These are phyloP conservation scores for Cataglyphis livida DNA, from an alignment of 2,888 invertebrate genomes.

Conservation along the genomic window DNA sequence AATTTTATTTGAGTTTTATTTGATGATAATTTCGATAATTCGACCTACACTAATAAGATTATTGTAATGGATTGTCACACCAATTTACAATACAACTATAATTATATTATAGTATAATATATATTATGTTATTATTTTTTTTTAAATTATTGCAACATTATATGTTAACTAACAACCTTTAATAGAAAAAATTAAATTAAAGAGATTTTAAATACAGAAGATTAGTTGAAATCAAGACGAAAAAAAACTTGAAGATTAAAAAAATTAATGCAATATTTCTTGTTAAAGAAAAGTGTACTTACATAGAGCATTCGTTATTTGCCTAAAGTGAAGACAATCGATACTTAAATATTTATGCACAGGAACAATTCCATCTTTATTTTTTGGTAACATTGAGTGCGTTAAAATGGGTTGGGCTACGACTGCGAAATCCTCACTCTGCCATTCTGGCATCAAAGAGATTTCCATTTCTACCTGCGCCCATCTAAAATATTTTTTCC, in stretches of 20 bases:
- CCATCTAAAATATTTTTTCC: slow-evolving; percentile 84
- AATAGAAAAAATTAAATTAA: not conserved
- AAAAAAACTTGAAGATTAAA: not conserved
- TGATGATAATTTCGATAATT: not conserved
- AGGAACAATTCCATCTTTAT: slow-evolving; percentile 78
- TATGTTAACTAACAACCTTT: not conserved
- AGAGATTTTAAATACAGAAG: not conserved
- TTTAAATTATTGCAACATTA: not conserved
- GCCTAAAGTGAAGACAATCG: slow-evolving; percentile 90
- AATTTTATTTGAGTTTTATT: not conserved
- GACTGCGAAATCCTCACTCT: slow-evolving; percentile 87
- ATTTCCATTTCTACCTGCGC: slow-evolving; percentile 87
- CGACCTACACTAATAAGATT: not conserved
- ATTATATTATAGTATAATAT: not conserved
- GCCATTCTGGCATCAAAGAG: slow-evolving; percentile 85
- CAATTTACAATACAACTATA: not conserved
- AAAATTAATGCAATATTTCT: not conserved
- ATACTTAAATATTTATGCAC: slow-evolving; percentile 86
- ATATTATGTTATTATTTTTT: not conserved
- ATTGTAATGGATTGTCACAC: not conserved
- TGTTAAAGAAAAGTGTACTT: slow-evolving; percentile 67
- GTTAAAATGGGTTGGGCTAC: slow-evolving; percentile 87
- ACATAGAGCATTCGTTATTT: slow-evolving; percentile 88
- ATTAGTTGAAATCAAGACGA: not conserved
- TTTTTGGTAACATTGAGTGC: slow-evolving; percentile 84